Evolutionary conservation across 2,113 vertebrate species (phyloP).

Genomic region (Conger conger): DNA sequence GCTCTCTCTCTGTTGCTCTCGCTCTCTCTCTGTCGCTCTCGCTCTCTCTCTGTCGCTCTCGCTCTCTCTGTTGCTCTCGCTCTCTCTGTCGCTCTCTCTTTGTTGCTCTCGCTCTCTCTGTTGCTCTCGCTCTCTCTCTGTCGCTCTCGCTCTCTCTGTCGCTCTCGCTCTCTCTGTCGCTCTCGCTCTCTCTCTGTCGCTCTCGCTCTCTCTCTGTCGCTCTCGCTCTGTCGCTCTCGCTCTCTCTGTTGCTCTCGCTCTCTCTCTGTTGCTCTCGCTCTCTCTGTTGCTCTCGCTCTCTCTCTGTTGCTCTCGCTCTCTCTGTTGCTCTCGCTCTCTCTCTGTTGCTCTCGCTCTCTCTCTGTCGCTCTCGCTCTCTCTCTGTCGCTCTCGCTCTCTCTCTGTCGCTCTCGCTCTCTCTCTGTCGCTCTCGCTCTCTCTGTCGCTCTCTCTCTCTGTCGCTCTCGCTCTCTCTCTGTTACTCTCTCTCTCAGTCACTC

Average conservation of each 20-base stretch:
- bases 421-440: conserved; percentile 30
- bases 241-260: conserved; percentile 66
- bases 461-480: too few relatives aligned
- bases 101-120: conserved; percentile 18
- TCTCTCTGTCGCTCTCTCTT: conserved; percentile 54
- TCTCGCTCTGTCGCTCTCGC: conserved; percentile 56
- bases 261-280: too few relatives aligned
- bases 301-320: conserved; percentile 55
- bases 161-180: conserved; percentile 58
- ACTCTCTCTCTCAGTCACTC: conserved; percentile 57
- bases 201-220: conserved; percentile 46
- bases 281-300: too few relatives aligned
- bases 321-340: too few relatives aligned
- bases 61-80: conserved; percentile 60
- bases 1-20: conserved; percentile 35
- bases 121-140: too few relatives aligned
- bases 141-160: neutral
- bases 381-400: too few relatives aligned
- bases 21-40: conserved; percentile 51
- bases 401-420: conserved; percentile 60
- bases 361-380: too few relatives aligned
- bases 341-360: conserved; percentile 40
- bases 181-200: too few relatives aligned
- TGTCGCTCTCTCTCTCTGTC: too few relatives aligned
- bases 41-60: conserved; percentile 1